Base-by-base conservation (phyloP, 2,113 vertebrate species). In the Brevimyrus niger region DNA sequence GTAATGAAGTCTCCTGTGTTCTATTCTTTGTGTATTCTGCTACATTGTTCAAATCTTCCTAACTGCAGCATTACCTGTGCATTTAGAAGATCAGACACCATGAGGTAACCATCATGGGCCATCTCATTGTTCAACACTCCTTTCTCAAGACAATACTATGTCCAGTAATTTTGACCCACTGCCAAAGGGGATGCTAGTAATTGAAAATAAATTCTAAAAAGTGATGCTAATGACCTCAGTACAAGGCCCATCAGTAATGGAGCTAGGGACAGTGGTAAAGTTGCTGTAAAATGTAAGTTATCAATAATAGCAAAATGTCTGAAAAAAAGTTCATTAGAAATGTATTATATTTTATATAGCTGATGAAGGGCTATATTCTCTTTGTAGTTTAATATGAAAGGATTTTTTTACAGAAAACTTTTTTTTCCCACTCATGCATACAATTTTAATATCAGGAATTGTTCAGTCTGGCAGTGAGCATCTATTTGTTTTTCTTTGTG, bases 401-500 rank as follows among this genome's bases (percentile, higher is more conserved):
- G 17, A 27, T 35, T 53, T 53, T 53, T 85, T 48, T n/a, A 10
- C 50, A 87, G 85, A 53, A 84, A 53, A 87, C 85, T 87, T 87
- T 86, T 87, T 86, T 87, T 55, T 27, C 50, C 50, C 23, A 47
- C 23, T 86, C 84, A 48, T 86, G n/a, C 85, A 53, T 21, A 53
- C 31, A 87, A 31, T n/a, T 87, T 7, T 65, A 55, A 87, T 61
- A 65, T 19, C 35, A 50, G 50, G 86, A 87, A 27, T 23, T 51
- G 17, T 38, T 50, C 13, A 31, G 47, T 53, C n/a, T 38, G 50
- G 85, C 85, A 35, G 13, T 15, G 50, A 87, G 87, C 73, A 42
- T 15, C 47, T 55, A 42, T 90, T 87, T 87, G 84, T 69, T 90
- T 76, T 80, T 27, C 76, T 44, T 27, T 83, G 35, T 19, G 44